These are phyloP conservation scores for Climacteris rufus DNA, from an alignment of 2,113 vertebrate species.

Conservation along the genomic window DNA sequence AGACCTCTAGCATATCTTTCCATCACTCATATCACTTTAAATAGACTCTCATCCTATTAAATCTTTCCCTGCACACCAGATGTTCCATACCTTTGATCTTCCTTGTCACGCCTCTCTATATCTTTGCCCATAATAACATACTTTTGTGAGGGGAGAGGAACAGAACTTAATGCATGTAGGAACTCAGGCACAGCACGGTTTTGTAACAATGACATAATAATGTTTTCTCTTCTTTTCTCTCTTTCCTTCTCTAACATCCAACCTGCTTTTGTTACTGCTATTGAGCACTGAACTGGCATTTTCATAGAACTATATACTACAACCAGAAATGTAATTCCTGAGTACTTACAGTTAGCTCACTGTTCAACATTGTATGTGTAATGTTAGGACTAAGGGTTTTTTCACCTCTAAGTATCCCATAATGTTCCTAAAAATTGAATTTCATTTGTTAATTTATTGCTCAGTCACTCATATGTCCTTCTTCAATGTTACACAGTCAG, in stretches of 20 bases:
- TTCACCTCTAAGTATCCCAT: neutral
- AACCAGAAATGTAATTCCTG: neutral
- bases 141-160: neutral
- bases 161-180: neutral
- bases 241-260: neutral
- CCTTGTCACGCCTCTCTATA: neutral
- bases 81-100: conserved; percentile 29
- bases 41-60: neutral
- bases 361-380: neutral
- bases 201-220: neutral
- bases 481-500: neutral
- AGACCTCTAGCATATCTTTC: neutral
- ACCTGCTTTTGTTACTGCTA: neutral
- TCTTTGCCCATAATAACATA: neutral
- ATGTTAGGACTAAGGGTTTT: neutral
- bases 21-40: neutral
- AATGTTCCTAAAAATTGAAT: neutral
- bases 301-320: neutral
- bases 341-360: neutral
- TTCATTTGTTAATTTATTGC: neutral
- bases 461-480: neutral
- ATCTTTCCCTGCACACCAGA: conserved; percentile 2
- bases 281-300: neutral
- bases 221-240: neutral
- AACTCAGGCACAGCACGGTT: neutral